A percentile compares a stretch with the other conserved stretches of the same genome.
Evolutionary conservation across 2,797 vertebrate species (phyloP).

Genomic region (Chanos chanos): DNA sequence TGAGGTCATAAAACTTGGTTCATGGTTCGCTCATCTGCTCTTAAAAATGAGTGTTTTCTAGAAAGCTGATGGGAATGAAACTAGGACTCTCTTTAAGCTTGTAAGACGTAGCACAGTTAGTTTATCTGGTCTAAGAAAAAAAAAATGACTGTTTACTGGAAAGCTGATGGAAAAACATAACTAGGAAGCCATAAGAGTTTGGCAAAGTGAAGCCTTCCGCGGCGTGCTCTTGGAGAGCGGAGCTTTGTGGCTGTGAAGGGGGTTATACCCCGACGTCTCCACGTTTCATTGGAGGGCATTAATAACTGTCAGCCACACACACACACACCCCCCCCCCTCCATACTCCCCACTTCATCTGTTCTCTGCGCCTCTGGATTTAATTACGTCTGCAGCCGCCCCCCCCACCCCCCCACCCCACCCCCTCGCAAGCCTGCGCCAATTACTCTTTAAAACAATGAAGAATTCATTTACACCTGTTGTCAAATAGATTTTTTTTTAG

Average conservation of each 20-base stretch:
- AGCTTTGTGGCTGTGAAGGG: constrained; percentile 44
- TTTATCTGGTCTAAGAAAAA: too few relatives aligned
- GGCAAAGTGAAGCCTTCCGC: constrained; percentile 1
- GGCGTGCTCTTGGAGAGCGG: constrained; percentile 3
- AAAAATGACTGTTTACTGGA: too few relatives aligned
- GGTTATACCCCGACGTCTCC: constrained; percentile 57
- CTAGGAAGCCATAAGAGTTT: too few relatives aligned
- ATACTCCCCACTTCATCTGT: constrained; percentile 71
- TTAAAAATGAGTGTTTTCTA: too few relatives aligned
- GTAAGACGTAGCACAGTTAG: too few relatives aligned
- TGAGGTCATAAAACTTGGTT: too few relatives aligned
- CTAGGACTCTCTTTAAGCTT: too few relatives aligned
- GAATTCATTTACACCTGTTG: constrained; percentile 79
- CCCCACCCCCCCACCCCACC: constrained; percentile 53
- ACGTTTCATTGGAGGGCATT: constrained; percentile 55
- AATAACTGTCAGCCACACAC: constrained; percentile 63
- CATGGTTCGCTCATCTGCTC: too few relatives aligned
- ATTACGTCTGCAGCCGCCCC: constrained; percentile 71
- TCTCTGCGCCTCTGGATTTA: constrained; percentile 71
- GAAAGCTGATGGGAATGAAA: too few relatives aligned
- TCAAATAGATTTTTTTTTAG: constrained; percentile 65
- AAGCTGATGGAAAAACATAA: too few relatives aligned
- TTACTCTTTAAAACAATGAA: constrained; percentile 71
- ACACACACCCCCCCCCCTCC: constrained; percentile 65
- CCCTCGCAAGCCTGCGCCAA: constrained; percentile 70